Percentiles rank a stretch among this genome's conserved stretches.
Conservation (phyloP, 2,113 vertebrate species). For the Semicossyphus pulcher region DNA sequence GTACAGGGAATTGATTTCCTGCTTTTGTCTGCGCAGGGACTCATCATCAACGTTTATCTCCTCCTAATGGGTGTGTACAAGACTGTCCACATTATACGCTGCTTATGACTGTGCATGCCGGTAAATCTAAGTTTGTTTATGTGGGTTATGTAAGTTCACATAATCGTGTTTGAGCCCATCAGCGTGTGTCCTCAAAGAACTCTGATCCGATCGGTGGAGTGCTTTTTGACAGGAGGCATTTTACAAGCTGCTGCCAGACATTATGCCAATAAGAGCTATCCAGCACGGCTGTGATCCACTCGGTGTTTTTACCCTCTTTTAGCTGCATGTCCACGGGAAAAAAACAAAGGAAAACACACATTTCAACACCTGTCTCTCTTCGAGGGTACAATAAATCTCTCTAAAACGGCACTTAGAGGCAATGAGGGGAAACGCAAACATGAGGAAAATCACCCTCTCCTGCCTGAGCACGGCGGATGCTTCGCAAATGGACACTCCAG, state of each 20-base stretch:
- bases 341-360: conserved; percentile 31
- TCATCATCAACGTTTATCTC: conserved; percentile 73
- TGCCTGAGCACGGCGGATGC: neutral
- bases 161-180: conserved; percentile 35
- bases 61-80: conserved; percentile 57
- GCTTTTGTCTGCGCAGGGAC: conserved; percentile 51
- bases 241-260: conserved; percentile 41
- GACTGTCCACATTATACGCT: conserved; percentile 39
- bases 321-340: neutral
- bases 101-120: conserved; percentile 29
- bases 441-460: conserved; percentile 11
- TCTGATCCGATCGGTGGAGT: conserved; percentile 40
- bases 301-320: conserved; percentile 34
- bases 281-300: conserved; percentile 42
- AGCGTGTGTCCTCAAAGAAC: conserved; percentile 41
- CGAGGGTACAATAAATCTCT: conserved; percentile 48
- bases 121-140: conserved; percentile 57
- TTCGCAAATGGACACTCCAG: neutral
- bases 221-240: conserved; percentile 65
- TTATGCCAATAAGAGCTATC: conserved; percentile 56
- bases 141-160: conserved; percentile 45
- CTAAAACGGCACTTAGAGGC: conserved; percentile 43
- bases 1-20: conserved; percentile 75
- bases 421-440: conserved; percentile 35
- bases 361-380: conserved; percentile 35